Evolutionary conservation across 2,888 invertebrate species (phyloP).

Genomic region (Troides helena): DNA sequence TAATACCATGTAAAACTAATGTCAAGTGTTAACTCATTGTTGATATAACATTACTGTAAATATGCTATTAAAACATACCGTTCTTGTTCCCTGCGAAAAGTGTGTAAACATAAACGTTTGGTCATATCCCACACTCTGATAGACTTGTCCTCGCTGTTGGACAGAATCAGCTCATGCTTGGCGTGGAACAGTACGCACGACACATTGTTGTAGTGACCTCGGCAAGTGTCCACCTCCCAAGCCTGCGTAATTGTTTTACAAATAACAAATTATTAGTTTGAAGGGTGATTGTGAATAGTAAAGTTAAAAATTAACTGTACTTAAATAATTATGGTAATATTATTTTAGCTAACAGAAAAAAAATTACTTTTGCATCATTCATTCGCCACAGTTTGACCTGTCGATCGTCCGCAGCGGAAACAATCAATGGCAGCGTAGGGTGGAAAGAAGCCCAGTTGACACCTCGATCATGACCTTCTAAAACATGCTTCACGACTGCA

Average conservation of each 20-base stretch:
- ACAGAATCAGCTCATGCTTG: slow-evolving; percentile 96
- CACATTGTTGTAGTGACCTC: slow-evolving; percentile 99
- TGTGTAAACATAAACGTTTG: slow-evolving; percentile 94
- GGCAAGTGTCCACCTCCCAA: slow-evolving; percentile 99
- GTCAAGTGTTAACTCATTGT: no score
- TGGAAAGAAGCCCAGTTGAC: slow-evolving; percentile 99
- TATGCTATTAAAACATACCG: slow-evolving; percentile 48
- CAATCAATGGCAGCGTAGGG: slow-evolving; percentile 95
- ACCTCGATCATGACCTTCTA: slow-evolving; percentile 97
- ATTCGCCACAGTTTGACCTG: slow-evolving; percentile 99
- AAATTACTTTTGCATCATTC: slow-evolving; percentile 93
- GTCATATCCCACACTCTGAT: slow-evolving; percentile 99
- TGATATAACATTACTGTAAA: no score
- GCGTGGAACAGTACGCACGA: slow-evolving; percentile 99
- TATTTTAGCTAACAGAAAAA: not conserved
- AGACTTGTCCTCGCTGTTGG: slow-evolving; percentile 98
- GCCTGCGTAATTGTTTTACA: slow-evolving; percentile 80
- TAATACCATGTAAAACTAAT: no score
- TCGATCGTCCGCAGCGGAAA: slow-evolving; percentile 99
- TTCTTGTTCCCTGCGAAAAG: slow-evolving; percentile 96
- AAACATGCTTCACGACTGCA: slow-evolving; percentile 93
- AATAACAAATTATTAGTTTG: not conserved
- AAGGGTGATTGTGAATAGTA: no score
- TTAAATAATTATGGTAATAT: no score
- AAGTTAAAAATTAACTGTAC: no score